Conservation (phyloP, 2,888 invertebrate genomes). For the Orthosia incerta region DNA sequence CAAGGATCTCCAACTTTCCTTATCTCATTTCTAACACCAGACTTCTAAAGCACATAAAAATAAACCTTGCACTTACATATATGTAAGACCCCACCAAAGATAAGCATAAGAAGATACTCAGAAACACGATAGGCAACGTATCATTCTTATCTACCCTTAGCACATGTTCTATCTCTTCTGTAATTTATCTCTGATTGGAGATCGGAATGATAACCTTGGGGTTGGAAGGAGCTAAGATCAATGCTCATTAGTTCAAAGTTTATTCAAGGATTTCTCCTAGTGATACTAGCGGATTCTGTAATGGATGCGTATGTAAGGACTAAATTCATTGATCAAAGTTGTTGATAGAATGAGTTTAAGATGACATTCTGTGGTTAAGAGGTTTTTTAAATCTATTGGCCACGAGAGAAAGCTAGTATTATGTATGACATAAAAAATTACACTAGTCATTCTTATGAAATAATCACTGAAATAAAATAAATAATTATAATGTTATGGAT, state of each 20-base stretch:
- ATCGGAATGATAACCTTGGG: constrained; percentile 48
- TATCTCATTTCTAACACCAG: not conserved
- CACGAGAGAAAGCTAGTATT: no score
- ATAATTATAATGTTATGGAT: no score
- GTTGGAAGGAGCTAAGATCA: constrained; percentile 2
- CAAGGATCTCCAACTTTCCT: no score
- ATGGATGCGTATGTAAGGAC: not conserved
- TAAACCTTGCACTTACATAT: not conserved
- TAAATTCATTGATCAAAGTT: not conserved
- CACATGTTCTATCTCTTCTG: constrained; percentile 49
- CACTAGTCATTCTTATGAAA: no score
- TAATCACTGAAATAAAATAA: no score
- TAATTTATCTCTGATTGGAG: constrained; percentile 52
- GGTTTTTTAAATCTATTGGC: no score
- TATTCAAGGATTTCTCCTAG: not conserved
- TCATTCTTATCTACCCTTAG: constrained; percentile 42
- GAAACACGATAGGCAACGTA: constrained; percentile 58
- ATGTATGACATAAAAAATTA: no score
- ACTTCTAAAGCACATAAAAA: constrained; percentile 7
- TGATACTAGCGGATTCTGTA: not conserved
- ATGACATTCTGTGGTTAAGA: not conserved
- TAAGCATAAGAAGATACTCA: constrained; percentile 38
- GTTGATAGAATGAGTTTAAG: not conserved
- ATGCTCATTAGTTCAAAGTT: constrained; percentile 3
- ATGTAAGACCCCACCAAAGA: constrained; percentile 16